Evolutionary conservation across 2,888 invertebrate genomes (phyloP).

Genomic region (Xestia xanthographa): DNA sequence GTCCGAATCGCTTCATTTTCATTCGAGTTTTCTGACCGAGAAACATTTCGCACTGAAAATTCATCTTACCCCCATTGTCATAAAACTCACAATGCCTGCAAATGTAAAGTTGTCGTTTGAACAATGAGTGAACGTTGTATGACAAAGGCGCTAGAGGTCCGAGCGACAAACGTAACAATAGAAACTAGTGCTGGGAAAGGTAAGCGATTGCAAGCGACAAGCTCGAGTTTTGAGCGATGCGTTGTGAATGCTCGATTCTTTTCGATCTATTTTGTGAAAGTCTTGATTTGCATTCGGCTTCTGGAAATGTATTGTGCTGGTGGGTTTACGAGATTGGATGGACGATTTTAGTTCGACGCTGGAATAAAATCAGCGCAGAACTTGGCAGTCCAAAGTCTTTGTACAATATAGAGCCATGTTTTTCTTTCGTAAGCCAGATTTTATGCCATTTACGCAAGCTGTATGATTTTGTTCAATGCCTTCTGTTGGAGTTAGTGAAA

Average conservation of each 20-base stretch:
- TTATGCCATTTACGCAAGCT: neutral
- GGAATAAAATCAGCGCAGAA: neutral
- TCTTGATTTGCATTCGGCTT: conserved; percentile 44
- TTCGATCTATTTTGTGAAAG: conserved; percentile 47
- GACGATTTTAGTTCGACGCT: conserved; percentile 1
- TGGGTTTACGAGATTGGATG: conserved; percentile 23
- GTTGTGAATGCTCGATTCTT: conserved; percentile 50
- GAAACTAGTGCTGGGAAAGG: conserved; percentile 60
- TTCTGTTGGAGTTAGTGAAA: neutral
- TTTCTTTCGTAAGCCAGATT: neutral
- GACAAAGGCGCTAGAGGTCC: conserved; percentile 68
- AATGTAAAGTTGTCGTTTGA: conserved; percentile 50
- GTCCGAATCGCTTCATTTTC: conserved; percentile 80
- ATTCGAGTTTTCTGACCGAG: conserved; percentile 71
- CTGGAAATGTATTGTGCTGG: conserved; percentile 27
- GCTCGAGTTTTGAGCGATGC: conserved; percentile 50
- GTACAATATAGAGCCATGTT: neutral
- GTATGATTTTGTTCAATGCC: neutral
- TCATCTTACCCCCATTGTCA: conserved; percentile 46
- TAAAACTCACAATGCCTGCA: conserved; percentile 36
- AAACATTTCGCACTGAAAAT: conserved; percentile 30
- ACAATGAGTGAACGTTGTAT: conserved; percentile 69
- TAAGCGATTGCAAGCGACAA: conserved; percentile 33
- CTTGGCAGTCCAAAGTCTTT: neutral
- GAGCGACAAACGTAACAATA: conserved; percentile 66